phyloP scores from a whole-genome alignment of 64 coral and sea anemone species.

The Montipora efflorescens region DNA sequence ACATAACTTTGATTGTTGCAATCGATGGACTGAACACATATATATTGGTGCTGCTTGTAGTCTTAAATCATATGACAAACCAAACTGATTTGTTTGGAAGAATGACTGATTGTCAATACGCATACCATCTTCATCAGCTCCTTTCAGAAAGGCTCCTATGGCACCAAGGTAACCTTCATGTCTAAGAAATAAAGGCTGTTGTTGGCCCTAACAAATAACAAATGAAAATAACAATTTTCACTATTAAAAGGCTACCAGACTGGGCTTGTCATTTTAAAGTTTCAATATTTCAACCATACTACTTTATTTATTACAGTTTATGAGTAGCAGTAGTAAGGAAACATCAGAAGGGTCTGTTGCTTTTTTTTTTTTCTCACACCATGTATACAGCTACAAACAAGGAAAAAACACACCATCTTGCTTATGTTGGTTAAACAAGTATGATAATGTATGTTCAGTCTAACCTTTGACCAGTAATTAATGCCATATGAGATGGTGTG shows the following conservation, averaged over 20 bases:
- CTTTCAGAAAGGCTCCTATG: conserved; percentile 96
- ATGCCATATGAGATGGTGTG: conserved; percentile 90
- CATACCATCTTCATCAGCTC: conserved; percentile 89
- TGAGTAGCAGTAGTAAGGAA: no score
- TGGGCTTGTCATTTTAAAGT: no score
- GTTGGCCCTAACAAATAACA: conserved; percentile 61
- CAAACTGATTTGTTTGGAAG: neutral
- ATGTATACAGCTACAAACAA: neutral
- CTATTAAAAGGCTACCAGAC: no score
- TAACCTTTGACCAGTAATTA: conserved; percentile 99
- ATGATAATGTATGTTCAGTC: neutral
- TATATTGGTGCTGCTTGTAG: no score
- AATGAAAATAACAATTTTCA: neutral
- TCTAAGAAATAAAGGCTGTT: conserved; percentile 93
- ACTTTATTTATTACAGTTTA: no score
- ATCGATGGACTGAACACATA: no score
- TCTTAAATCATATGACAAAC: neutral
- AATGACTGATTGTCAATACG: neutral
- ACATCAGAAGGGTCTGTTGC: no score
- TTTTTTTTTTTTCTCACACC: neutral
- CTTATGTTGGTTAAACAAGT: no score
- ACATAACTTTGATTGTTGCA: no score
- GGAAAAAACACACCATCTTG: no score
- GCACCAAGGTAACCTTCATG: conserved; percentile 98
- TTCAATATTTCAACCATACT: no score